A percentile compares a stretch with the other conserved stretches of the same genome.
Evolutionary conservation across 2,113 vertebrate species (phyloP).

Genomic region (Crypturellus undulatus): DNA sequence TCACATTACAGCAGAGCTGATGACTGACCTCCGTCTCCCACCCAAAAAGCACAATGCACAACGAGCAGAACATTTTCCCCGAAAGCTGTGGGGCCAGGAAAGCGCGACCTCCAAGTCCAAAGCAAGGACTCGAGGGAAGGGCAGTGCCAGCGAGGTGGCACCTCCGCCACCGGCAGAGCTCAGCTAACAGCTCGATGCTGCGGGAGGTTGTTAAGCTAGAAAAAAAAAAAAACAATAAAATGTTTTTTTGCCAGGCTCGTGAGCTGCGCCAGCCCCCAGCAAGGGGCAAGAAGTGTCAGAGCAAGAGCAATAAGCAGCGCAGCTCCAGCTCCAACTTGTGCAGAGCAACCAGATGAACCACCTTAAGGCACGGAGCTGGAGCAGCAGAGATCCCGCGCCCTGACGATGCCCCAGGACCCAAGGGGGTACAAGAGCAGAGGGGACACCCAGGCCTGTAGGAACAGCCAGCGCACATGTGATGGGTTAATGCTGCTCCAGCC

Average conservation of each 20-base stretch:
- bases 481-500: not conserved
- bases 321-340: not conserved
- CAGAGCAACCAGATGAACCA: accelerated
- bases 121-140: not conserved
- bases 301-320: accelerated
- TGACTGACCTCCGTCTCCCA: not conserved
- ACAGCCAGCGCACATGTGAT: too few relatives aligned
- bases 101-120: not conserved
- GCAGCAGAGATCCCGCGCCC: not conserved
- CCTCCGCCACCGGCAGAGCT: not conserved
- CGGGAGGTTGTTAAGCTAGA: not conserved
- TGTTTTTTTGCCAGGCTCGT: not conserved
- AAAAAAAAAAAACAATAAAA: not conserved
- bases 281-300: not conserved
- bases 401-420: not conserved
- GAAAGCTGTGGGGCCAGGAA: accelerated
- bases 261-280: not conserved
- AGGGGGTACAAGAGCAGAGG: not conserved
- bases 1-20: not conserved
- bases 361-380: not conserved
- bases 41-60: not conserved
- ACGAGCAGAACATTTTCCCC: not conserved
- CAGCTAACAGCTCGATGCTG: not conserved
- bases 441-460: not conserved
- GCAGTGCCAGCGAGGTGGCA: not conserved